Conservation (phyloP, 1,140 invertebrate species). For the Bombus affinis region DNA sequence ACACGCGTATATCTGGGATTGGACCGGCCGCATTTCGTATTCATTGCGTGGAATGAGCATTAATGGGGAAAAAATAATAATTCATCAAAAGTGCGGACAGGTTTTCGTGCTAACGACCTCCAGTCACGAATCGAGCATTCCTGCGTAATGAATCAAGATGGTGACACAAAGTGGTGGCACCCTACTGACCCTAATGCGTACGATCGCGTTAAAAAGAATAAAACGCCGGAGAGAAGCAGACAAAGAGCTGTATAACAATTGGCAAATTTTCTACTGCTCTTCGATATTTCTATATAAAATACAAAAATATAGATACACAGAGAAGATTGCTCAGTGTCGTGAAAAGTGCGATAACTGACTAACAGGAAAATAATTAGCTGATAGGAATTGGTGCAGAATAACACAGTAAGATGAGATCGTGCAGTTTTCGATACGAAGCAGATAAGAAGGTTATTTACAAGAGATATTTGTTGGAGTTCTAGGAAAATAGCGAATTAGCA, state of each 20-base stretch:
- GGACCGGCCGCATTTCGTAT: constrained; percentile 1
- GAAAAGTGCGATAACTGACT: too few relatives aligned
- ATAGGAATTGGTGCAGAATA: too few relatives aligned
- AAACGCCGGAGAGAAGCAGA: not conserved
- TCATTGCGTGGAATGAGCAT: constrained; percentile 15
- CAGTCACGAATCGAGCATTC: constrained; percentile 47
- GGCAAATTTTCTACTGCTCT: not conserved
- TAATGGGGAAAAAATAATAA: constrained; percentile 35
- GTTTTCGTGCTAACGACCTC: constrained; percentile 31
- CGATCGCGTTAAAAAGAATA: constrained; percentile 17
- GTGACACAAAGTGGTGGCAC: constrained; percentile 34
- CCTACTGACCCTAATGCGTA: constrained; percentile 52
- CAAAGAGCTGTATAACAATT: not conserved
- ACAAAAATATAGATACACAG: not conserved
- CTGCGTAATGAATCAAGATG: constrained; percentile 52
- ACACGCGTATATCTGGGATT: too few relatives aligned
- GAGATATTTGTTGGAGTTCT: not conserved
- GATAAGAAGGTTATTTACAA: not conserved
- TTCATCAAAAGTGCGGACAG: constrained; percentile 39
- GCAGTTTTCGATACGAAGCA: not conserved
- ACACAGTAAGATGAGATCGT: not conserved
- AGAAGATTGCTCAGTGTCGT: too few relatives aligned
- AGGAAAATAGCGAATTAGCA: not conserved
- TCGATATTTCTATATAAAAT: not conserved
- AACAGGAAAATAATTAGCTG: not conserved